Conservation (phyloP, 2,113 vertebrate species). For the Macrotis lagotis region DNA sequence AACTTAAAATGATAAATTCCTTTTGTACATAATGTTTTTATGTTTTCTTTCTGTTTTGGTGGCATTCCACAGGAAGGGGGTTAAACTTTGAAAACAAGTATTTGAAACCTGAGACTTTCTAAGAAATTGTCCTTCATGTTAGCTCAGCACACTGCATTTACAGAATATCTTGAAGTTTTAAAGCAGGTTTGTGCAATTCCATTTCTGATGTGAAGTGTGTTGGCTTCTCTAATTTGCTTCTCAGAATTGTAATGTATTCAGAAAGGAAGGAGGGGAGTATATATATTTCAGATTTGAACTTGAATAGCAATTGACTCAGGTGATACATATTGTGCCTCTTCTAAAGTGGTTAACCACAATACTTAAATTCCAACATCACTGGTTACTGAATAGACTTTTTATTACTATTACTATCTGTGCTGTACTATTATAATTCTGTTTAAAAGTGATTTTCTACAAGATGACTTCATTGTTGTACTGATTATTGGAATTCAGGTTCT, state of each 20-base stretch:
- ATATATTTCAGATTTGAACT: slow-evolving; percentile 12
- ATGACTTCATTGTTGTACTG: slow-evolving; percentile 12
- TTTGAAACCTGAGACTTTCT: neutral
- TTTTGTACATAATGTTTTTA: slow-evolving; percentile 33
- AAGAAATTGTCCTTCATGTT: neutral
- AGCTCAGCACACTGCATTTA: neutral
- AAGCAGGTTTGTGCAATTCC: slow-evolving; percentile 29
- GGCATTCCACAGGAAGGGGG: slow-evolving; percentile 11
- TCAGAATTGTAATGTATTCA: slow-evolving; percentile 4
- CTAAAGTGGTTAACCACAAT: slow-evolving; percentile 8
- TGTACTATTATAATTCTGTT: neutral
- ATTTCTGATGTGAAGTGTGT: slow-evolving; percentile 48
- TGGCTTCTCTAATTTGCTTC: slow-evolving; percentile 47
- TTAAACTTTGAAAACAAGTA: neutral
- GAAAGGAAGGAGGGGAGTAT: slow-evolving; percentile 27
- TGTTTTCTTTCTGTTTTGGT: slow-evolving; percentile 45
- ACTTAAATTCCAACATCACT: neutral
- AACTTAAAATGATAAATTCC: slow-evolving; percentile 52
- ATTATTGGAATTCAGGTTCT: slow-evolving; percentile 23
- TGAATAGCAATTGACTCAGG: slow-evolving; percentile 20
- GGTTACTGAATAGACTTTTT: slow-evolving; percentile 13
- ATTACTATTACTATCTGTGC: neutral
- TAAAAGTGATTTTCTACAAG: neutral
- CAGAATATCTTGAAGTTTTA: neutral
- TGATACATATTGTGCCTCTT: neutral